Percentiles rank a stretch among this genome's conserved stretches.
phyloP scores from a whole-genome alignment of 2,888 invertebrate species.

The Cerastoderma edule region DNA sequence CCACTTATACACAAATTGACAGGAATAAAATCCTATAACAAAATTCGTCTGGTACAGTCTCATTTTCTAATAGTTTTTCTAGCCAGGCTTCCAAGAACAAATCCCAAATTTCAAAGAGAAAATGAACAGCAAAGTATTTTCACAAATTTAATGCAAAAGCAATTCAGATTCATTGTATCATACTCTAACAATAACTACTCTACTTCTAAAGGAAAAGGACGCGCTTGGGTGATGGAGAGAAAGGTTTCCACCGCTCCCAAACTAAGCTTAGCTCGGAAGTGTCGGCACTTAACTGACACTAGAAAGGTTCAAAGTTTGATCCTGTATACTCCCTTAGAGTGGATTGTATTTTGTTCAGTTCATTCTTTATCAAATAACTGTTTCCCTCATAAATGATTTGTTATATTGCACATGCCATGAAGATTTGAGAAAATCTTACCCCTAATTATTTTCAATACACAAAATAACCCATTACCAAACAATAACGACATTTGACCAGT shows the following conservation, averaged over 20 bases:
- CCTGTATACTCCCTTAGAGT: no score
- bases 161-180: not conserved
- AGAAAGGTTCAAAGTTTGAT: not conserved
- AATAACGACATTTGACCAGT: no score
- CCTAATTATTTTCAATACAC: not conserved
- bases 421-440: not conserved
- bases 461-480: no score
- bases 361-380: no score
- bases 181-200: not conserved
- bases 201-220: constrained; percentile 15
- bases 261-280: constrained; percentile 28
- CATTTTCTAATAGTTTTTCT: not conserved
- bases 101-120: not conserved
- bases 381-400: no score
- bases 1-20: no score
- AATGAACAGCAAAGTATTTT: not conserved
- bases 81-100: not conserved
- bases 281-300: not conserved
- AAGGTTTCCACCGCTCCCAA: constrained; percentile 29
- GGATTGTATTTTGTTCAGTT: no score
- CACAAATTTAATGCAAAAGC: not conserved
- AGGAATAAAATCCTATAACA: not conserved
- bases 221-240: constrained; percentile 20
- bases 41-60: not conserved
- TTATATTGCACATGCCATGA: no score